Percentiles rank a stretch among this genome's conserved stretches.
phyloP scores from a whole-genome alignment of 1,140 invertebrate species.

The Bombus polaris region DNA sequence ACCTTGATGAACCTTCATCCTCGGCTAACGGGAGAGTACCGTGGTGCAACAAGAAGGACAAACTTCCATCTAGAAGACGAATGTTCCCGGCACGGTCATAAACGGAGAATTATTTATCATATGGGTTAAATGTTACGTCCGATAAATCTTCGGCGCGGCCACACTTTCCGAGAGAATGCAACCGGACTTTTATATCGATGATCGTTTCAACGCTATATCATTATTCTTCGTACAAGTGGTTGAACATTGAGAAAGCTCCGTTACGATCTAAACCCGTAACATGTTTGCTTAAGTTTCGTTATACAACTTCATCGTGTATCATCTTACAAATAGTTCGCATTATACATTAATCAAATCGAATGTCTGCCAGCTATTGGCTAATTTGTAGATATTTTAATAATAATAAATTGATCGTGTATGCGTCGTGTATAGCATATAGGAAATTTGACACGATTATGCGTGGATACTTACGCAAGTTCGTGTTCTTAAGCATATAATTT shows the following conservation, averaged over 20 bases:
- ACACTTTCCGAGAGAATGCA: constrained; percentile 57
- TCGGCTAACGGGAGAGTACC: constrained; percentile 32
- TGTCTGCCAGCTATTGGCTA: background rate
- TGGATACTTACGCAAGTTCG: no score
- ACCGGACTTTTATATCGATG: constrained; percentile 56
- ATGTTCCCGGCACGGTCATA: constrained; percentile 44
- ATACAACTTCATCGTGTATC: background rate
- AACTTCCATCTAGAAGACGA: constrained; percentile 42
- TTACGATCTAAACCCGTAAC: constrained; percentile 23
- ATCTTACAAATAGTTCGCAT: background rate
- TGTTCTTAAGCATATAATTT: no score
- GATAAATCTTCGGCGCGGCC: constrained; percentile 43
- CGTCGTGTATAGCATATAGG: no score
- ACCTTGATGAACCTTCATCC: constrained; percentile 45
- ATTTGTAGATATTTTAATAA: background rate
- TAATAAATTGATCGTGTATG: background rate
- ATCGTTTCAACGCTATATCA: constrained; percentile 54
- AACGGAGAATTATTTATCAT: constrained; percentile 63
- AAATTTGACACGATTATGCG: no score
- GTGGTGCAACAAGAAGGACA: constrained; percentile 27
- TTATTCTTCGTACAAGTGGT: constrained; percentile 51
- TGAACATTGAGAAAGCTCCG: constrained; percentile 60
- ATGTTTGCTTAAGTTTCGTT: background rate
- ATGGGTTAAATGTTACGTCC: constrained; percentile 62
- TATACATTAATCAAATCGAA: background rate